Base-by-base conservation (phyloP, 2,888 invertebrate genomes). In the Polia nebulosa region DNA sequence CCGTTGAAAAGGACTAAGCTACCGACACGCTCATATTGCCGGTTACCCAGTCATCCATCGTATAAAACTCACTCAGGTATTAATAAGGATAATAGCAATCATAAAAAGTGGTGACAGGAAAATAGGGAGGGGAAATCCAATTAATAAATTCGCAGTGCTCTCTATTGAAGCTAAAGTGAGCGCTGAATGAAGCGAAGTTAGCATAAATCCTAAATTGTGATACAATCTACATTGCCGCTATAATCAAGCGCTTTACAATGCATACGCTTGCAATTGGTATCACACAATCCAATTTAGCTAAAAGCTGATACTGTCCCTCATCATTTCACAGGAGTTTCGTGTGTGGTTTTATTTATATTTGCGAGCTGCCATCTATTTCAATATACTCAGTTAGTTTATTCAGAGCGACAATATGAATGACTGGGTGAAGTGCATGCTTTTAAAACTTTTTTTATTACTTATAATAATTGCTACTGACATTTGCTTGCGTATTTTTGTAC, bases 261-360 rank as follows among this genome's bases (percentile, higher is more conserved):
- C 70, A 72, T 49, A 77, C 44, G 63, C 34, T 34, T 67, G 68
- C 57, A 79, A 65, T 79, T 74, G 58, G 52, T 62, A 83, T 75
- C 75, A 65, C 58, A 77, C 80, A 84, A 83, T 82, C 72, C 84
- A 92, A 92, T 93, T 91, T 88, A 83, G 85, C 86, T 91, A 88
- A 92, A 92, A 92, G 90, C 90, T 86, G 85, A 87, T 85, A 84
- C 78, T 66, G 77, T 60, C 84, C 83, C 71, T 78, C 75, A 76
- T 72, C 75, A 57, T 82, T 80, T 74, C 79, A 78, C 78, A 71
- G 56, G 73, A 76, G 80, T 81, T 84, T 75, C 61, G 41, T 49
- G 9, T 59, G 69, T 78, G 81, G 80, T 80, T 88, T 83, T 87
- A 87, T 89, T 69, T 81, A 73, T 80, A 79, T 85, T 78, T 79